A percentile compares a stretch with the other conserved stretches of the same genome.
Conservation (phyloP, 2,888 invertebrate genomes). For the Plutella xylostella region DNA sequence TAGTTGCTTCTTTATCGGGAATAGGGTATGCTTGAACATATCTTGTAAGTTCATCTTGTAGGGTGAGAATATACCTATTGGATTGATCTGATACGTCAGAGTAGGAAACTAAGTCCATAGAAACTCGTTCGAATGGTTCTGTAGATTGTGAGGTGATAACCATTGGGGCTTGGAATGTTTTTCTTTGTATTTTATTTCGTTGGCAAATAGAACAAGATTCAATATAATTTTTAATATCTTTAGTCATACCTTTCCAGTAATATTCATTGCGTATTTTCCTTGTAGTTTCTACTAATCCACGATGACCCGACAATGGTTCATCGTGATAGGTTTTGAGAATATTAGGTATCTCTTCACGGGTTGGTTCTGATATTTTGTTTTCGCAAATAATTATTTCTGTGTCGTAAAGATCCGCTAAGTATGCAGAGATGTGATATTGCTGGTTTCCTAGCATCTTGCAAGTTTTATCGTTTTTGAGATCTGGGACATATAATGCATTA, state of each 20-base stretch:
- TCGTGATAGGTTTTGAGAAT: neutral
- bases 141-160: no score
- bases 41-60: constrained; percentile 27
- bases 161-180: no score
- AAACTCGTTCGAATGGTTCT: no score
- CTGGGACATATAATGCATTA: neutral
- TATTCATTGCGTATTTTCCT: constrained; percentile 24
- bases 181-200: no score
- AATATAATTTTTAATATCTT: constrained; percentile 14
- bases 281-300: constrained; percentile 25
- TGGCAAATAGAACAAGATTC: neutral
- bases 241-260: constrained; percentile 26
- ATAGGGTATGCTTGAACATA: constrained; percentile 29
- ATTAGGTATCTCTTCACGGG: neutral
- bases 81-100: constrained; percentile 24
- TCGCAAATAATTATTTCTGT: no score
- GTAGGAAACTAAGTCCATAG: no score
- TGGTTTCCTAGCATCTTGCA: no score
- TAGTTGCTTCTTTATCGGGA: constrained; percentile 26
- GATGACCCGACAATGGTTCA: constrained; percentile 24
- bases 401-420: no score
- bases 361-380: neutral
- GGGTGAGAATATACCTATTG: constrained; percentile 25
- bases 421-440: no score
- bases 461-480: no score